Evolutionary conservation across 2,888 invertebrate genomes (phyloP).

Genomic region (Brachycybe producta): DNA sequence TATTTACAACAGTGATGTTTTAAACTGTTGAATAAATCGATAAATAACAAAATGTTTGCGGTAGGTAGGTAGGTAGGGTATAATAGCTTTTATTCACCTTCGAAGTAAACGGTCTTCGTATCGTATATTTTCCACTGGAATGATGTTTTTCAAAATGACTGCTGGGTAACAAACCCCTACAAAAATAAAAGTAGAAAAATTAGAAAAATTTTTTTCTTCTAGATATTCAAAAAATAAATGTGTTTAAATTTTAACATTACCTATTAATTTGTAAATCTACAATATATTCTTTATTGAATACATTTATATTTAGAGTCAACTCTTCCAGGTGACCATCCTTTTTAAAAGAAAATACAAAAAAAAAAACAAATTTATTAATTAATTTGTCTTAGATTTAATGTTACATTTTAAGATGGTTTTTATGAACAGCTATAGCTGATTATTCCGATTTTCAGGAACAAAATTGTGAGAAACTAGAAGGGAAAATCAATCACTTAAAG

Average conservation of each 20-base stretch:
- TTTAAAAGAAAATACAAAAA: neutral
- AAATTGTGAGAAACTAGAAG: no score
- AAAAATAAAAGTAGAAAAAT: neutral
- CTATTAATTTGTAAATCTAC: slow-evolving; percentile 58
- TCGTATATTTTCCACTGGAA: slow-evolving; percentile 42
- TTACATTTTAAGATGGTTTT: no score
- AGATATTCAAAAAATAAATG: no score
- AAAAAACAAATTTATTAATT: neutral
- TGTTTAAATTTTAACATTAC: no score
- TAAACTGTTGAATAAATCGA: no score
- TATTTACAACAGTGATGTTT: no score
- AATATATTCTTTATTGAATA: slow-evolving; percentile 51
- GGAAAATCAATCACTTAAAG: no score
- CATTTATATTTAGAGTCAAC: slow-evolving; percentile 29
- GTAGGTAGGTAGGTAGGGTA: slow-evolving; percentile 3
- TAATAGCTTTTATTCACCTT: slow-evolving; percentile 32
- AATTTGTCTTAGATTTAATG: no score
- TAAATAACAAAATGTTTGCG: neutral
- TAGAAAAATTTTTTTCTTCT: neutral
- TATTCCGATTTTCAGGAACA: no score
- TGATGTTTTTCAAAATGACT: slow-evolving; percentile 52
- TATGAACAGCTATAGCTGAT: no score
- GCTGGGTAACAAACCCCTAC: slow-evolving; percentile 50
- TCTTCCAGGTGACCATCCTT: slow-evolving; percentile 6
- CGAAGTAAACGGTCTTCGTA: slow-evolving; percentile 43